These are phyloP conservation scores for Meloidogyne floridensis DNA, from an alignment of 1,140 invertebrate genomes.

Conservation along the genomic window DNA sequence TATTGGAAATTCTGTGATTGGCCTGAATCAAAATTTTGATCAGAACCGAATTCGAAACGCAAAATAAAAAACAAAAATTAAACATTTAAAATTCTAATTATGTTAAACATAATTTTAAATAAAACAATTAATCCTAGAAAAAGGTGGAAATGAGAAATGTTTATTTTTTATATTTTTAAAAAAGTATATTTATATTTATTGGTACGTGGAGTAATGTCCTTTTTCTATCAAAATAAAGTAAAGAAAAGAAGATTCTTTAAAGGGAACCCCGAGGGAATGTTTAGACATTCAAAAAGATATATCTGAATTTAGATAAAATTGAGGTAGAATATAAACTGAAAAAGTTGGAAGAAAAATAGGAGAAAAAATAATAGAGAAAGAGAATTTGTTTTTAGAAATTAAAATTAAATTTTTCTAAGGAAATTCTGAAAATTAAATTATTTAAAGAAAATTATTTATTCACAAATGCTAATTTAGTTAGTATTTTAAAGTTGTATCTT, in stretches of 20 bases:
- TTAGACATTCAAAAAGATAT: conserved; percentile 1
- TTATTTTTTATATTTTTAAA: background rate
- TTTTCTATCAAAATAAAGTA: background rate
- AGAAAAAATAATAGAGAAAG: background rate
- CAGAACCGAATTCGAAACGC: no score
- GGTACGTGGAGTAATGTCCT: background rate
- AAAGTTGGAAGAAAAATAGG: background rate
- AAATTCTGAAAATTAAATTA: no score
- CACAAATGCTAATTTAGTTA: no score
- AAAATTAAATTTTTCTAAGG: background rate
- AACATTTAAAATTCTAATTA: no score
- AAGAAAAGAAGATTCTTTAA: background rate
- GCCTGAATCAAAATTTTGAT: no score
- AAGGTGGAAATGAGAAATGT: background rate
- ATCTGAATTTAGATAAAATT: background rate
- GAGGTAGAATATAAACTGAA: background rate
- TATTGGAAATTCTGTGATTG: no score
- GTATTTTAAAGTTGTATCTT: no score
- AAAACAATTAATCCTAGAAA: background rate
- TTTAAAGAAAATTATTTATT: no score
- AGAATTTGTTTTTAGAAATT: background rate
- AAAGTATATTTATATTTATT: background rate
- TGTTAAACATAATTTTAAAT: no score
- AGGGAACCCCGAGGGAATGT: background rate
- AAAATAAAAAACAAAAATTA: no score